Percentiles rank a stretch among this genome's conserved stretches.
Evolutionary conservation across 2,888 invertebrate genomes (phyloP).

Genomic region (Vesta saturnalis): DNA sequence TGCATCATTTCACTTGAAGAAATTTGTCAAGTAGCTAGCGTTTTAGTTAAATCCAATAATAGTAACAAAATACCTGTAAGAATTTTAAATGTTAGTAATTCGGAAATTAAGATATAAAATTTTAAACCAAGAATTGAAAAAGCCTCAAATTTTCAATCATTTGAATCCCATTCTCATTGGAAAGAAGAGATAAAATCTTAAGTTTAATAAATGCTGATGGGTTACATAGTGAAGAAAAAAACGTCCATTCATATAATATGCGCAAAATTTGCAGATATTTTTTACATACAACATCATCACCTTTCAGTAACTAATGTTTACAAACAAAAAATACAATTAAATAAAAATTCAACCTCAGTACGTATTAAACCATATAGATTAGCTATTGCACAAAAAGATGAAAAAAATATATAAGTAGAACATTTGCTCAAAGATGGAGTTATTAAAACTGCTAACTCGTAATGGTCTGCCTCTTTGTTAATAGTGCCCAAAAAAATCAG

Average conservation of each 20-base stretch:
- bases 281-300: neutral
- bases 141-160: too few species aligned
- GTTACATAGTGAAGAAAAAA: neutral
- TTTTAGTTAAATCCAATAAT: too few species aligned
- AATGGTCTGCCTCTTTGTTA: neutral
- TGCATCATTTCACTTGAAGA: too few species aligned
- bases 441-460: neutral
- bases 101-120: too few species aligned
- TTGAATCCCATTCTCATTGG: too few species aligned
- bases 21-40: too few species aligned
- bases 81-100: too few species aligned
- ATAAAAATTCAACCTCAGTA: neutral
- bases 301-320: neutral
- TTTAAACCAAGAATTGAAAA: too few species aligned
- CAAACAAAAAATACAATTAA: neutral
- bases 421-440: neutral
- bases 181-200: too few species aligned
- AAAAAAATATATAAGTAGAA: neutral
- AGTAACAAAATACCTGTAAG: too few species aligned
- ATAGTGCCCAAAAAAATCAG: neutral
- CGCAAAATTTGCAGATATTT: neutral
- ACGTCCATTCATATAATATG: neutral
- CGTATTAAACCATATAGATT: neutral
- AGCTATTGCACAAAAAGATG: neutral
- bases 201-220: too few species aligned